Base-by-base conservation (phyloP, 2,888 invertebrate genomes). In the Eremobia ochroleuca region DNA sequence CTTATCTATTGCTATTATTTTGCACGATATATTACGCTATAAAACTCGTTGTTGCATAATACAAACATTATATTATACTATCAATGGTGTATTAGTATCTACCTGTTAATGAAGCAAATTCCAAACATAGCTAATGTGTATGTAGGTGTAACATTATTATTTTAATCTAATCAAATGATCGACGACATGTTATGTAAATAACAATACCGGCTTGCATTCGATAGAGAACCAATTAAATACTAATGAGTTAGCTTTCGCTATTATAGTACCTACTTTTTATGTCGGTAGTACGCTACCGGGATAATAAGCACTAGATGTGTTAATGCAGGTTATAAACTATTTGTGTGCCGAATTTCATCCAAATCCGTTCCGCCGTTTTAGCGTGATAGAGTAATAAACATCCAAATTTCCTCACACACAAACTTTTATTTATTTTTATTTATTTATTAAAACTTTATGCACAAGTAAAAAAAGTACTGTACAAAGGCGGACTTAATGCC, bases 101-200 rank as follows among this genome's bases (percentile, higher is more conserved):
- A 64, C 18, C 71, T 64, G 3, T 46, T 59, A 71, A 71, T 82
- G n/a, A 69, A 58, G 55, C 28, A 72, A 72, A 65, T 75, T 64
- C 62, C 66, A 59, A 55, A 31, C 15, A 28, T 52, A 55, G 13
- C 34, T 62, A 52, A 52, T 52, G 28, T 21, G 52, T 61, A 49
- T 37, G 78, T 84, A 73, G 75, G 75, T 58, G 75, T 64, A 25
- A 77, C n/a, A 74, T 68, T 61, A 84, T 72, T 67, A 76, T 71
- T 71, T 81, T 64, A 70, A 81, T 81, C 11, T 74, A 58, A 77
- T 59, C 65, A 66, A 65, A 66, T 73, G n/a, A 66, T 75, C 58
- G 1, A 52, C 46, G 18, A 68, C 77, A 75, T 9, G 64, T 67
- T 77, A 81, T 75, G 69, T 59, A 25, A 84, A 85, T 74, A 61